These are phyloP conservation scores for Anser cygnoides DNA, from an alignment of 2,113 vertebrate species.

Conservation along the genomic window DNA sequence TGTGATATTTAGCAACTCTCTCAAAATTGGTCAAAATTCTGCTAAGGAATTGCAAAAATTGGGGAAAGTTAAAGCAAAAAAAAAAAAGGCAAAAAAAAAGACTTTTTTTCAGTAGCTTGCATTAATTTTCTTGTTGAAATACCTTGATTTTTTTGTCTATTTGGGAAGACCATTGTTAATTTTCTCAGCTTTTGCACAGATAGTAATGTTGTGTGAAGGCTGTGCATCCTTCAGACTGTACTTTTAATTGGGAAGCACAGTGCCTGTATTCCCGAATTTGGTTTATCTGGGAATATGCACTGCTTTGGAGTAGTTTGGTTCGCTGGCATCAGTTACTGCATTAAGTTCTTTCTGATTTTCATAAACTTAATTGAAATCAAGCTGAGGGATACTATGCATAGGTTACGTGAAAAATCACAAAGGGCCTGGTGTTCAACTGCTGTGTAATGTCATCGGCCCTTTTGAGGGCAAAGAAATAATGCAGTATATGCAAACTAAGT, in stretches of 20 bases:
- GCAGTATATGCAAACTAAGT: neutral
- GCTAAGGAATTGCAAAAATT: neutral
- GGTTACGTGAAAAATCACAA: neutral
- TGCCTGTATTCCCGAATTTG: neutral
- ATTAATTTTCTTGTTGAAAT: neutral
- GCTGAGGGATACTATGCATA: neutral
- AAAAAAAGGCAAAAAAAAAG: neutral
- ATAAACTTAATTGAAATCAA: neutral
- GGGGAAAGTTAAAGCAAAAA: neutral
- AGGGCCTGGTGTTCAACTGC: neutral
- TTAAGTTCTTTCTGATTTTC: neutral
- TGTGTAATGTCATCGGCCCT: neutral
- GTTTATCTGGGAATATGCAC: neutral
- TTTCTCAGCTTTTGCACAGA: neutral
- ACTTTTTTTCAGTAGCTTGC: neutral
- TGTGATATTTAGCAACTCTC: neutral
- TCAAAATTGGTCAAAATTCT: neutral
- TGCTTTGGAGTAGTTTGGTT: neutral
- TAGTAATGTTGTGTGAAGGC: too few relatives aligned
- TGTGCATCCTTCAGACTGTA: neutral
- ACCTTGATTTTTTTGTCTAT: neutral
- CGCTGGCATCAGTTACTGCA: neutral
- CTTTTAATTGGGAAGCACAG: neutral
- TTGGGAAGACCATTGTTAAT: neutral
- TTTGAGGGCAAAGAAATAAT: neutral